Evolutionary conservation across 1,140 invertebrate genomes (phyloP), one percentile per base, ranked within the genome.

Genomic region (Philotrypesis tridentata): DNA sequence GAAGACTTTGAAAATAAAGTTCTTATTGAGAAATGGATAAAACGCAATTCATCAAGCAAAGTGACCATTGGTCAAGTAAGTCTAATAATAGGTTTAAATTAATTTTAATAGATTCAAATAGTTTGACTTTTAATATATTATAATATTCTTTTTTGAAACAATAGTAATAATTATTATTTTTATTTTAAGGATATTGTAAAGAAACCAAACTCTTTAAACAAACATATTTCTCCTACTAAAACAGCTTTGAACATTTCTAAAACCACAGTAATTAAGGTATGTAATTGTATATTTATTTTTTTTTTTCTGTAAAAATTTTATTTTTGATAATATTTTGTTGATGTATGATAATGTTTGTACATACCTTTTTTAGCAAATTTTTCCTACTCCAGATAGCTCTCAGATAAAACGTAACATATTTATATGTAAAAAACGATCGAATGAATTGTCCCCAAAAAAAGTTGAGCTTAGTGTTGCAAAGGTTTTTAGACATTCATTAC

Each of bases 11-110:
- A 82, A 76, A 77, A 82, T 55, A 40, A 71, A 76, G 12, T 68
- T 27, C 12, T 37, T 9, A 71, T 82, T 82, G 80, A 82, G 31
- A 77, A 76, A 71, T 82, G 73, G 80, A 76, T 82, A 63, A 82
- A 82, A 25, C 73, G 63, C 6, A 75, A 75, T 60, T 29, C 73
- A 40, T 61, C 43, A 12, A 37, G 4, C 12, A 70, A 12, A 21
- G 73, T 77, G 0, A 40, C 48, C 25, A 76, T 43, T 77, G 60
- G 33, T 27, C 29, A 61, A 71, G 73, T 82, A 77, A 61, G 33
- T 27, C 29, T 40, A 71, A 65, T 82, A 77, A 61, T 82, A 43
- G 4, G 7, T 17, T n/a, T 55, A 2, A n/a, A n/a, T 55, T n/a
- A 21, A 55, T 6, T 37, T 37, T 27, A 65, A 23, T n/a, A 5